Evolutionary conservation across 92 coral and sea anemone genomes (phyloP).

Genomic region (Paramuricea clavata): DNA sequence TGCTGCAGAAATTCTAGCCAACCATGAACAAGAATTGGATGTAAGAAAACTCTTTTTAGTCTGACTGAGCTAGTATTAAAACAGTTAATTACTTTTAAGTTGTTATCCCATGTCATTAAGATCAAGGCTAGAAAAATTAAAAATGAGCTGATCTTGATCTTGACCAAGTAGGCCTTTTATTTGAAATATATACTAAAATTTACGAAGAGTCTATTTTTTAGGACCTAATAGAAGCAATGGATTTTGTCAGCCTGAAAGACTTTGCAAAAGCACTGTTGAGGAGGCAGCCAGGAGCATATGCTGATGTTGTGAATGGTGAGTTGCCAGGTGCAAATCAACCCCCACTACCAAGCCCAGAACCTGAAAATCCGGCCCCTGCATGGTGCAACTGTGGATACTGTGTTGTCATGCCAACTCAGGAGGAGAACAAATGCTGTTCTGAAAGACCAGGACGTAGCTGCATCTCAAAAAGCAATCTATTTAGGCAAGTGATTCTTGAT

Average conservation of each 20-base stretch:
- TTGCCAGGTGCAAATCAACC: conserved; percentile 25
- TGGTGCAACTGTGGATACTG: conserved; percentile 46
- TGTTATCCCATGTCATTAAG: too few relatives aligned
- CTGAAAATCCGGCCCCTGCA: conserved; percentile 22
- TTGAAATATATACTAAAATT: too few relatives aligned
- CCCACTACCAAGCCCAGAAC: conserved; percentile 13
- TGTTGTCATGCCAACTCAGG: conserved; percentile 49
- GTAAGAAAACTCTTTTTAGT: background rate
- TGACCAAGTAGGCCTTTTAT: too few relatives aligned
- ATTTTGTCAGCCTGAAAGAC: background rate
- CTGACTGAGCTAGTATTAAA: background rate
- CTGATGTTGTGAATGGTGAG: conserved; percentile 44
- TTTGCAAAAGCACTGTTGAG: conserved; percentile 34
- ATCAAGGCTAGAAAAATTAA: too few relatives aligned
- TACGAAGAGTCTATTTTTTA: background rate
- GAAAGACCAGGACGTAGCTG: conserved; percentile 47
- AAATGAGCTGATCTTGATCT: too few relatives aligned
- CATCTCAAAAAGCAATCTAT: conserved; percentile 35
- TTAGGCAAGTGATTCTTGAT: conserved; percentile 48
- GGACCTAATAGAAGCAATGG: conserved; percentile 24
- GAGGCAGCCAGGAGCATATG: conserved; percentile 46
- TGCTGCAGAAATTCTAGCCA: conserved; percentile 25
- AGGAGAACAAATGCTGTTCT: conserved; percentile 59
- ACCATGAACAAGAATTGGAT: conserved; percentile 15
- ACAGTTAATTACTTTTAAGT: too few relatives aligned